These are phyloP conservation scores for Lepilemur septentrionalis DNA, from an alignment of 2,797 vertebrate genomes.

Conservation along the genomic window DNA sequence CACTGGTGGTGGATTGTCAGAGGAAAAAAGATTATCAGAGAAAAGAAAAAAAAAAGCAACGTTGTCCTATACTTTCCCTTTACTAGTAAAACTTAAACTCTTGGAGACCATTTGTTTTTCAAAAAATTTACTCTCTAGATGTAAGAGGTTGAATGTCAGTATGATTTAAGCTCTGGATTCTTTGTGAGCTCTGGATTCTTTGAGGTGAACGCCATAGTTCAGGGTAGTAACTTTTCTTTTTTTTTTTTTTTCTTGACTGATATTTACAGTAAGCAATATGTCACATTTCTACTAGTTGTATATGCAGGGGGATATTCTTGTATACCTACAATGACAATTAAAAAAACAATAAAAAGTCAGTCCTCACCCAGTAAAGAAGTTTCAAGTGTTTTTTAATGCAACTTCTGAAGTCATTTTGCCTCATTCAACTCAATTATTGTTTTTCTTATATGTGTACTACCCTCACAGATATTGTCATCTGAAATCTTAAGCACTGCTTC, in stretches of 20 bases:
- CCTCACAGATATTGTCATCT: not conserved
- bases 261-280: not conserved
- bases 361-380: not conserved
- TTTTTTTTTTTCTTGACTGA: not conserved
- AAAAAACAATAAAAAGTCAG: not conserved
- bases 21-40: not conserved
- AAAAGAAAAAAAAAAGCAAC: not conserved
- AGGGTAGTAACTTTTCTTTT: not conserved
- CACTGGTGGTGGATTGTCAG: not conserved
- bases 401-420: not conserved
- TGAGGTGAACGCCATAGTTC: not conserved
- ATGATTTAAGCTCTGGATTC: not conserved
- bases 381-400: not conserved
- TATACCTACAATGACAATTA: not conserved
- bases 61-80: not conserved
- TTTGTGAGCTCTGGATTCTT: not conserved
- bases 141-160: not conserved
- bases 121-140: not conserved
- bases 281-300: not conserved
- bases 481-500: not conserved
- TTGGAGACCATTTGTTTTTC: not conserved
- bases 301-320: not conserved
- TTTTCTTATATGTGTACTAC: not conserved
- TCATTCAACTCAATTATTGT: not conserved
- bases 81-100: not conserved